Conservation (phyloP, 2,797 vertebrate species). For the Tokudaia tokunoshimensis region DNA sequence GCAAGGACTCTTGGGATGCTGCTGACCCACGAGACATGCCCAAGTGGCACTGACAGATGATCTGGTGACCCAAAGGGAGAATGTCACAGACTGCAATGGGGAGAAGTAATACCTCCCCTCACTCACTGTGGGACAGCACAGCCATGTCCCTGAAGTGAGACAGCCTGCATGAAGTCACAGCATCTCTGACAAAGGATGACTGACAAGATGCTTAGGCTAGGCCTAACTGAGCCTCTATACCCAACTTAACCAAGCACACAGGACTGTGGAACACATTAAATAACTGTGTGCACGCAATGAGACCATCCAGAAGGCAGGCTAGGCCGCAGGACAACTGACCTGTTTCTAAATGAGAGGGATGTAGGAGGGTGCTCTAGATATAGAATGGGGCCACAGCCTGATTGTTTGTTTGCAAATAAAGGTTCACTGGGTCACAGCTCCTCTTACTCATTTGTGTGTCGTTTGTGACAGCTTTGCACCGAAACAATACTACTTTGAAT, state of each 20-base stretch:
- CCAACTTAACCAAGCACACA: neutral
- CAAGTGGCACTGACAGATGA: neutral
- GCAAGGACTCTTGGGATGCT: neutral
- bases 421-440: neutral
- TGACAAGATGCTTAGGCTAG: constrained; percentile 12
- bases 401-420: constrained; percentile 49
- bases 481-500: constrained; percentile 36
- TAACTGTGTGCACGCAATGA: neutral
- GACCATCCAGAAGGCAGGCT: constrained; percentile 37
- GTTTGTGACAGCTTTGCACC: constrained; percentile 38
- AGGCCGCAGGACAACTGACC: constrained; percentile 42
- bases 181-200: neutral
- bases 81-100: neutral
- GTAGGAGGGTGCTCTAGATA: constrained; percentile 22
- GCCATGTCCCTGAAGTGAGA: neutral
- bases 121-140: neutral
- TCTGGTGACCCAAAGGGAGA: neutral
- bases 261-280: constrained; percentile 25
- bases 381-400: neutral
- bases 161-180: neutral
- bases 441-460: constrained; percentile 6
- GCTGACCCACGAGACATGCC: neutral
- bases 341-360: constrained; percentile 8
- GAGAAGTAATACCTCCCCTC: neutral
- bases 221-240: neutral